Evolutionary conservation across 1,140 invertebrate genomes (phyloP).

Genomic region (Drepana arcuata): DNA sequence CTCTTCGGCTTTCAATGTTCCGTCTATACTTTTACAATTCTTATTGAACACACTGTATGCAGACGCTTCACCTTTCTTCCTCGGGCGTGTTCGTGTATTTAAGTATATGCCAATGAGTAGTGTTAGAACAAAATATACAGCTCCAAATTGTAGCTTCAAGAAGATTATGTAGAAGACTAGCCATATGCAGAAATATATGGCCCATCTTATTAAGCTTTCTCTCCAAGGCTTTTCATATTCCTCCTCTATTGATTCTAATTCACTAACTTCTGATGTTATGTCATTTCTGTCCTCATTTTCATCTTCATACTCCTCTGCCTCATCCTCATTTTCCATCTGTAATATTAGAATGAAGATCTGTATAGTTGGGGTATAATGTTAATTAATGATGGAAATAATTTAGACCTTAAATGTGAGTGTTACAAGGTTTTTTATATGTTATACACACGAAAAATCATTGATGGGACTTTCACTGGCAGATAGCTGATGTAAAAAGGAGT

Average conservation of each 20-base stretch:
- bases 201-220: slow-evolving; percentile 48
- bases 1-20: slow-evolving; percentile 95
- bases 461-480: too few relatives aligned
- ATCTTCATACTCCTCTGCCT: slow-evolving; percentile 38
- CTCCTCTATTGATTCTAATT: slow-evolving; percentile 36
- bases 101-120: slow-evolving; percentile 85
- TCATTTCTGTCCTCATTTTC: slow-evolving; percentile 32
- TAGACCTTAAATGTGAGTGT: too few relatives aligned
- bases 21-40: slow-evolving; percentile 92
- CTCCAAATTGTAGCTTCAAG: slow-evolving; percentile 89
- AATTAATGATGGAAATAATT: too few relatives aligned
- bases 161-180: slow-evolving; percentile 45
- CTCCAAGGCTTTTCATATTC: slow-evolving; percentile 37
- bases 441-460: too few relatives aligned
- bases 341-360: slow-evolving; percentile 11
- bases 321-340: slow-evolving; percentile 40
- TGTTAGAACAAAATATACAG: slow-evolving; percentile 89
- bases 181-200: slow-evolving; percentile 45
- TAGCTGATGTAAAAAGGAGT: too few relatives aligned
- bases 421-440: too few relatives aligned
- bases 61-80: slow-evolving; percentile 84
- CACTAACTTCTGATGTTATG: slow-evolving; percentile 32
- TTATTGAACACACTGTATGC: slow-evolving; percentile 99
- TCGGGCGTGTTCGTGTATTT: slow-evolving; percentile 85
- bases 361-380: too few relatives aligned